A percentile compares a stretch with the other conserved stretches of the same genome.
These are phyloP conservation scores for Gulo gulo DNA, from an alignment of 2,113 vertebrate genomes.

Conservation along the genomic window DNA sequence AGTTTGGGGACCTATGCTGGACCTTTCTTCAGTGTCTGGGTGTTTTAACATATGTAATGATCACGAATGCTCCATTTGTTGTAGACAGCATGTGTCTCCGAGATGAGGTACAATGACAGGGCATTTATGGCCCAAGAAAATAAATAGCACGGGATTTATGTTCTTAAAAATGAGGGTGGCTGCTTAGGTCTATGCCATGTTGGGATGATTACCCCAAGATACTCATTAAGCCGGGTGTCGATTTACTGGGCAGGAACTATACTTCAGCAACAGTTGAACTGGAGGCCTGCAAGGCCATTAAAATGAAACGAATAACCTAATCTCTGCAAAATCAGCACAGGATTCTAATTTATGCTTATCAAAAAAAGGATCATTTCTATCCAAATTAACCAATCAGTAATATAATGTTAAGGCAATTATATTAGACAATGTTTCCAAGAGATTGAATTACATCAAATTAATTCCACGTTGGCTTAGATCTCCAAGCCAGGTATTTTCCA, in stretches of 20 bases:
- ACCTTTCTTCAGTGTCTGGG: background rate
- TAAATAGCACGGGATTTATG: conserved; percentile 35
- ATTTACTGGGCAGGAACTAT: conserved; percentile 52
- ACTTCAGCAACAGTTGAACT: conserved; percentile 50
- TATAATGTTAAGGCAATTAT: conserved; percentile 51
- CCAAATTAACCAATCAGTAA: conserved; percentile 54
- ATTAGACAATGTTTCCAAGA: conserved; percentile 46
- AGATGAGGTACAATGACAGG: background rate
- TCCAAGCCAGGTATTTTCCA: conserved; percentile 43
- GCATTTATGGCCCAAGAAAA: conserved; percentile 15
- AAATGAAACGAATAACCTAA: conserved; percentile 58
- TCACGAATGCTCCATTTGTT: conserved; percentile 8
- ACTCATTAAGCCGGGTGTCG: conserved; percentile 69
- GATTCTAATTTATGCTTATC: conserved; percentile 53
- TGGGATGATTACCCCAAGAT: conserved; percentile 57
- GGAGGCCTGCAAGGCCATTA: conserved; percentile 53
- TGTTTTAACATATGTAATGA: background rate
- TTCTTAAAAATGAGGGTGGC: conserved; percentile 28
- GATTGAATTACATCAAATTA: conserved; percentile 60
- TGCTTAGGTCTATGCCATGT: conserved; percentile 7
- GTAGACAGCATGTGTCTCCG: background rate
- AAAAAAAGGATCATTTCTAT: conserved; percentile 6
- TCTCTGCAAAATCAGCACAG: conserved; percentile 41
- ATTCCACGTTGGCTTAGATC: conserved; percentile 37
- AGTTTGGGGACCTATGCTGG: background rate